These are phyloP conservation scores for Acanthochromis polyacanthus DNA, from an alignment of 2,113 vertebrate species.

Conservation along the genomic window DNA sequence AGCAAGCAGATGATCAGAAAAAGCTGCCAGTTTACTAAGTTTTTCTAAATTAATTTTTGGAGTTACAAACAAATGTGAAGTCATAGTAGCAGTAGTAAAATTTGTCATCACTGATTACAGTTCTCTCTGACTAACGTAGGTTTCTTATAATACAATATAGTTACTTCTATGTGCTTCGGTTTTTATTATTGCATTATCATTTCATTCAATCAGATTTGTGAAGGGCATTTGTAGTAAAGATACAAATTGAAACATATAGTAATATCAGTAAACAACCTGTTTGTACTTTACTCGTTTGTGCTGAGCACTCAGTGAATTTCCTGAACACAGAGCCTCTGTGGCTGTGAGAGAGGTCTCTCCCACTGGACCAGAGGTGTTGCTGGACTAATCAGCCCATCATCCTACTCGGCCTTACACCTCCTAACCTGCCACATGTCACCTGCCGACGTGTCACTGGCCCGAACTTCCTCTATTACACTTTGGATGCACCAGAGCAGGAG, in stretches of 20 bases:
- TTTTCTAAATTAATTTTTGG: no score
- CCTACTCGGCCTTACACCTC: slow-evolving; percentile 68
- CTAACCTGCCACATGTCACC: slow-evolving; percentile 63
- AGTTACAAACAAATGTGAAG: no score
- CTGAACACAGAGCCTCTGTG: slow-evolving; percentile 12
- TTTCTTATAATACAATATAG: background rate
- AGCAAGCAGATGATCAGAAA: no score
- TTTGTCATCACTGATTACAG: background rate
- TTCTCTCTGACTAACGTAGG: background rate
- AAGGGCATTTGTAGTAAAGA: background rate
- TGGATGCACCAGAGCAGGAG: slow-evolving; percentile 7
- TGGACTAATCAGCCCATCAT: slow-evolving; percentile 75
- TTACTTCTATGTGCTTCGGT: no score
- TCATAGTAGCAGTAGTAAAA: background rate
- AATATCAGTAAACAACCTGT: slow-evolving; percentile 8
- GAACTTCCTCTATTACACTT: slow-evolving; percentile 62
- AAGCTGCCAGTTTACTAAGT: no score
- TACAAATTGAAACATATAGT: background rate
- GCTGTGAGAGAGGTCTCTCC: slow-evolving; percentile 45
- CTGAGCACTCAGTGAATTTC: slow-evolving; percentile 17
- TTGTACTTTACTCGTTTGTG: slow-evolving; percentile 22
- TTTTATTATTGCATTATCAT: background rate
- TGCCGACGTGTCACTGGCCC: slow-evolving; percentile 62
- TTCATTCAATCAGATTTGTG: no score
- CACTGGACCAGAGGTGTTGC: slow-evolving; percentile 74